These are phyloP conservation scores for Therioaphis trifolii DNA, from an alignment of 2,888 invertebrate species.

Conservation along the genomic window DNA sequence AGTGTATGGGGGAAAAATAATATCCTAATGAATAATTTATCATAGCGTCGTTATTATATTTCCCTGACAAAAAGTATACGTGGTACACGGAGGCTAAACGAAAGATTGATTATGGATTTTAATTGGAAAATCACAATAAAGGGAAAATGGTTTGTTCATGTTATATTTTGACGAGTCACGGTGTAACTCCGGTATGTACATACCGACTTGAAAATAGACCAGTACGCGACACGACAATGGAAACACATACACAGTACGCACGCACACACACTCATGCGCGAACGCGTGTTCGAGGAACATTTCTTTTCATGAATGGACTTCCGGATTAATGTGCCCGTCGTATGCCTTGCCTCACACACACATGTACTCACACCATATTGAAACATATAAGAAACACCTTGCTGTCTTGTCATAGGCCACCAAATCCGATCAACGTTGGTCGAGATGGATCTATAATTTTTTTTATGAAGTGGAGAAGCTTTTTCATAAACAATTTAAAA, in stretches of 20 bases:
- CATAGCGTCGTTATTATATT: no score
- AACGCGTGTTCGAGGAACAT: neutral
- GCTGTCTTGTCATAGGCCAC: no score
- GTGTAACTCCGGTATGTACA: neutral
- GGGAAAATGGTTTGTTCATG: neutral
- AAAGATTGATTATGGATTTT: neutral
- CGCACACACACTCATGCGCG: no score
- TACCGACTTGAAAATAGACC: no score
- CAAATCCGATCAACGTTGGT: no score
- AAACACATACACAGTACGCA: no score
- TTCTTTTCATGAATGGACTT: neutral
- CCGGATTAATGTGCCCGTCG: slow-evolving; percentile 1
- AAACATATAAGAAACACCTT: neutral
- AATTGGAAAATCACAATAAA: slow-evolving; percentile 13
- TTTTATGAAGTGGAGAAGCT: no score
- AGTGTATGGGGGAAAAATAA: no score
- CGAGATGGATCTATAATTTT: no score
- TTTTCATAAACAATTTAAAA: no score
- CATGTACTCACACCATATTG: neutral
- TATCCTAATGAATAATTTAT: no score
- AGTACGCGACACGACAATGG: neutral
- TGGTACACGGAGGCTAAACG: neutral
- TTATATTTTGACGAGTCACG: slow-evolving; percentile 20
- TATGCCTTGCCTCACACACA: neutral
- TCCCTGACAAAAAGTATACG: no score